These are phyloP conservation scores for Acleris laterana DNA, from an alignment of 2,888 invertebrate genomes.

Conservation along the genomic window DNA sequence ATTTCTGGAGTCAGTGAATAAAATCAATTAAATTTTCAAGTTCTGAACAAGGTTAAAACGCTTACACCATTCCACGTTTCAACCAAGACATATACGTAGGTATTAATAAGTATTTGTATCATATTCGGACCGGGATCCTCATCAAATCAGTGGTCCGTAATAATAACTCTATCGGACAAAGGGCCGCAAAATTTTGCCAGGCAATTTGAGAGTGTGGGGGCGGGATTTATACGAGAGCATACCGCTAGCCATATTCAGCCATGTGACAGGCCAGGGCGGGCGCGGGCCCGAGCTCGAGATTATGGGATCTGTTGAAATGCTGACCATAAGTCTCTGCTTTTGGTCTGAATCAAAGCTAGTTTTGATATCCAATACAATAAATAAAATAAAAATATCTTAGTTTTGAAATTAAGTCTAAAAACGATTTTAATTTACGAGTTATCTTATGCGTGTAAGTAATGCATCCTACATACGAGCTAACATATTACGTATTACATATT, in stretches of 20 bases:
- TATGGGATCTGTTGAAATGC: slow-evolving; percentile 34
- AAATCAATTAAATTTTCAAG: too few relatives aligned
- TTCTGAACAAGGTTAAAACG: too few relatives aligned
- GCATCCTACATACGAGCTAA: too few relatives aligned
- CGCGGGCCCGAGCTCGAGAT: slow-evolving; percentile 20
- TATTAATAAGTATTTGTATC: not conserved
- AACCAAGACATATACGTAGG: too few relatives aligned
- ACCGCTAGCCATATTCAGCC: slow-evolving; percentile 41
- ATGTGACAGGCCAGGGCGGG: slow-evolving; percentile 43
- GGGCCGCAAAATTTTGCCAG: slow-evolving; percentile 70
- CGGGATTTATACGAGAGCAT: slow-evolving; percentile 50
- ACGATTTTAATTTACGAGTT: too few relatives aligned
- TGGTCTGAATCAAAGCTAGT: slow-evolving; percentile 5
- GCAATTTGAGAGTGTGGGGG: slow-evolving; percentile 69
- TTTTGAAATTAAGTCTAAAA: too few relatives aligned
- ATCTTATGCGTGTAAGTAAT: too few relatives aligned
- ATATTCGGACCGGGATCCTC: slow-evolving; percentile 49
- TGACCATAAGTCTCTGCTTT: slow-evolving; percentile 15
- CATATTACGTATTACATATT: too few relatives aligned
- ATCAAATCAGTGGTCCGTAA: slow-evolving; percentile 73
- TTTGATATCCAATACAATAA: not conserved
- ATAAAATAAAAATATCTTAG: too few relatives aligned
- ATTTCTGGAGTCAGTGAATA: not conserved
- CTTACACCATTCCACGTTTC: too few relatives aligned
- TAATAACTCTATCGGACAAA: slow-evolving; percentile 76